These are phyloP conservation scores for Clunio marinus DNA, from an alignment of 2,888 invertebrate species.

Conservation along the genomic window DNA sequence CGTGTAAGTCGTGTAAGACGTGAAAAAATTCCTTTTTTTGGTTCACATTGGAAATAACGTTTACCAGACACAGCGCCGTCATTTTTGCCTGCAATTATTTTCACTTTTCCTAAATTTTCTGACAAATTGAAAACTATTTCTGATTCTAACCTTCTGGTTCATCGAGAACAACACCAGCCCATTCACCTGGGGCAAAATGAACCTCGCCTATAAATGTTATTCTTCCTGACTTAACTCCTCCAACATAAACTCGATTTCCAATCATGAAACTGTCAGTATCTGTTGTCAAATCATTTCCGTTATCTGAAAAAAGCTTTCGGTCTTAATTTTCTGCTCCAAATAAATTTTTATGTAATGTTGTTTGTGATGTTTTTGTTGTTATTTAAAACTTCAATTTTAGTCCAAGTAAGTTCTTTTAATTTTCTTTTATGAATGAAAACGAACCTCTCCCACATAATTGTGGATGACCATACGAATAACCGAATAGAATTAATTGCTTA, in stretches of 20 bases:
- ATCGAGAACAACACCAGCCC: slow-evolving; percentile 96
- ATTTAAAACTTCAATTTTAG: too few species aligned
- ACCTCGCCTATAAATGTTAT: slow-evolving; percentile 93
- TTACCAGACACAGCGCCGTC: slow-evolving; percentile 91
- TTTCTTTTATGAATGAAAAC: too few species aligned
- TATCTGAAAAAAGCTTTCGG: slow-evolving; percentile 57
- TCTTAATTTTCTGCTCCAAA: too few species aligned
- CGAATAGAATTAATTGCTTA: not conserved
- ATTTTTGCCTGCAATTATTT: slow-evolving; percentile 73
- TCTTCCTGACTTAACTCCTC: slow-evolving; percentile 84
- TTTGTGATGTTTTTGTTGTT: too few species aligned
- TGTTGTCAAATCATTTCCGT: slow-evolving; percentile 76
- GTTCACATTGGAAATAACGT: slow-evolving; percentile 90
- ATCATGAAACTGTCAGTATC: slow-evolving; percentile 95
- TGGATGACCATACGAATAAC: too few species aligned
- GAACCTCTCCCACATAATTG: too few species aligned
- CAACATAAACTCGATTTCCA: slow-evolving; percentile 91
- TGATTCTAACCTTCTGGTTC: slow-evolving; percentile 75
- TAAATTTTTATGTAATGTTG: too few species aligned
- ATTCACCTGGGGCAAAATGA: slow-evolving; percentile 95
- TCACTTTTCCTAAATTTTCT: slow-evolving; percentile 1
- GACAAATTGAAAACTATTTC: slow-evolving; percentile 29
- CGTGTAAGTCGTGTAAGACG: slow-evolving; percentile 79
- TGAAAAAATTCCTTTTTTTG: slow-evolving; percentile 90
- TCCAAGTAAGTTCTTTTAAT: too few species aligned